These are phyloP conservation scores for Cistogaster globosa DNA, from an alignment of 2,888 invertebrate genomes.

Conservation along the genomic window DNA sequence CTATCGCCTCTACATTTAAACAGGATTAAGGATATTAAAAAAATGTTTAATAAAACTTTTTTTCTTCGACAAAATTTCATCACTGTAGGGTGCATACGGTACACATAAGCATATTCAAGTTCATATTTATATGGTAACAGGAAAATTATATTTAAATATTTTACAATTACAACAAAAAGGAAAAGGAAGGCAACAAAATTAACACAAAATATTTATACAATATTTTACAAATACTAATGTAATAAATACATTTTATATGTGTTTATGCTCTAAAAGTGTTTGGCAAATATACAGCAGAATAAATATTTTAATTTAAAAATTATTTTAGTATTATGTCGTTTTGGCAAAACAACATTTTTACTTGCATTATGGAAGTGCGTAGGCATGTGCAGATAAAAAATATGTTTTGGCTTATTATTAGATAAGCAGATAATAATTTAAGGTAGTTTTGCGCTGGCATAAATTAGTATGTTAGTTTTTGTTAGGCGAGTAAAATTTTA, in stretches of 20 bases:
- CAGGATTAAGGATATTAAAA: no score
- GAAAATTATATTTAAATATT: slow-evolving; percentile 50
- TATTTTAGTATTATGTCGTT: not conserved
- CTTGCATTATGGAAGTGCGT: not conserved
- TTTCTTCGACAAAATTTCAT: not conserved
- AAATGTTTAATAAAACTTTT: no score
- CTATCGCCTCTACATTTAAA: no score
- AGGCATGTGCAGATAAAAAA: not conserved
- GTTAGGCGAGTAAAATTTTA: no score
- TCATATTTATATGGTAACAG: slow-evolving; percentile 4
- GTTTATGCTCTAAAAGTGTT: not conserved
- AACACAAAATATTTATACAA: slow-evolving; percentile 37
- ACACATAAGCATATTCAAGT: not conserved
- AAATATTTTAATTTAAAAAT: not conserved
- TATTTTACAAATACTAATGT: slow-evolving; percentile 38
- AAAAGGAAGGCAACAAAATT: slow-evolving; percentile 38
- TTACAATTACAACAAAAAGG: slow-evolving; percentile 9
- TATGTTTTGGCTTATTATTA: no score
- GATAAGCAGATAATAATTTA: no score
- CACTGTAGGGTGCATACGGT: not conserved
- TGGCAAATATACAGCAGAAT: not conserved
- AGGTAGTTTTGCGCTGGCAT: no score
- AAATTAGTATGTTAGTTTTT: no score
- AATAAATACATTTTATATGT: slow-evolving; percentile 9
- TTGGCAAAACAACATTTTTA: slow-evolving; percentile 4